Evolutionary conservation across 2,113 vertebrate species (phyloP), one percentile per base, ranked within the genome.

Genomic region (Hypocryptadius cinnamomeus): DNA sequence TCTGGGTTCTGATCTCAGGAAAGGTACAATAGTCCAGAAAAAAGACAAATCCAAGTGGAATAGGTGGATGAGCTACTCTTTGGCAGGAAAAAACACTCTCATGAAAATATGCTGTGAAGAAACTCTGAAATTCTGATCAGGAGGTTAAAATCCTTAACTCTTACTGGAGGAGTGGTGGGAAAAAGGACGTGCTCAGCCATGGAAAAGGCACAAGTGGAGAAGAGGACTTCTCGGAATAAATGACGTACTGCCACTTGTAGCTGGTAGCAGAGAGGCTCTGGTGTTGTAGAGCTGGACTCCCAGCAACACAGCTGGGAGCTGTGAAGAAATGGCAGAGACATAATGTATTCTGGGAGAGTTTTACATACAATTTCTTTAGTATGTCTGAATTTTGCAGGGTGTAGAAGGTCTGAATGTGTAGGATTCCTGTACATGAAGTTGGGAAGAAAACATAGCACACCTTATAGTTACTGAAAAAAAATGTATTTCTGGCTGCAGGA

Each of bases 211-310:
- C 22, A 60, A 48, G 28, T 31, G 31, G 31, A 76, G 50, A 83
- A 65, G 28, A 39, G 10, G 25, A 59, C 4, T 24, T 80, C n/a
- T 54, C 48, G 25, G 39, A 94, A 81, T 35, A 80, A 81, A 54
- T 0, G 0, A 9, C 3, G 2, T 80, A 11, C 8, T 59, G 30
- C 39, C 5, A 5, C 28, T 37, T 30, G 27, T 33, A 44, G 6
- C 45, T 79, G 39, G 51, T 57, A 56, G 28, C 15, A n/a, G 6
- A 79, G 45, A 65, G 16, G 6, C 2, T 72, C 45, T 56, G 6
- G 20, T 48, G 15, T 5, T 60, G 28, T 42, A 76, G 40, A 78
- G 33, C 54, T 92, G 65, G 31, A 37, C 35, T 74, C 24, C 15
- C 47, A 79, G 3, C 30, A 80, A 13, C 30, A 47, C 11, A 45